A percentile compares a stretch with the other conserved stretches of the same genome.
Conservation (phyloP, 2,888 invertebrate genomes). For the Spicauda simplicius region DNA sequence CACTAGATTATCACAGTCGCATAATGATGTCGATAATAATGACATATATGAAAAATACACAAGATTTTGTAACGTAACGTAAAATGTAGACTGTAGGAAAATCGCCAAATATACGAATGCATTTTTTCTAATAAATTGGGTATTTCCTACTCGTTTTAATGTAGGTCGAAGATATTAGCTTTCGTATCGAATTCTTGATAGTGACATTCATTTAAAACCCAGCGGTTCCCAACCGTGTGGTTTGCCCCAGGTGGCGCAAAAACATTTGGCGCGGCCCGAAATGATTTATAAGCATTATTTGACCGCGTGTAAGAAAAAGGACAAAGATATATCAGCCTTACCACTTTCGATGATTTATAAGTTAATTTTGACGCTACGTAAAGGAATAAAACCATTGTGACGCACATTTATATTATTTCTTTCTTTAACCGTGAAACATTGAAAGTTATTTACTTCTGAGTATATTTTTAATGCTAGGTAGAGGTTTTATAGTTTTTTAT, state of each 20-base stretch:
- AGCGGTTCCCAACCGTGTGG: slow-evolving; percentile 11
- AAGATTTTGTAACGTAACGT: no score
- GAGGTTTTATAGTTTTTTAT: no score
- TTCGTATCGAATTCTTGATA: slow-evolving; percentile 11
- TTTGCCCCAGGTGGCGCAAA: slow-evolving; percentile 15
- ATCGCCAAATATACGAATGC: no score
- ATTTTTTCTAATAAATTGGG: no score
- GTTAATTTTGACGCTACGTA: slow-evolving; percentile 9
- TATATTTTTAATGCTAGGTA: no score
- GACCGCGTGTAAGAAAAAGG: slow-evolving; percentile 10
- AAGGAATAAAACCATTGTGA: neutral
- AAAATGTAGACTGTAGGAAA: no score
- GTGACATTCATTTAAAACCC: slow-evolving; percentile 22
- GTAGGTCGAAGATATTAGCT: slow-evolving; percentile 5
- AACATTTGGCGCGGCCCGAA: slow-evolving; percentile 18
- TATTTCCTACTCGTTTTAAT: no score
- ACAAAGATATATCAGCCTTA: slow-evolving; percentile 11
- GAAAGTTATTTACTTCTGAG: no score
- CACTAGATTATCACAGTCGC: no score
- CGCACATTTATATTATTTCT: neutral
- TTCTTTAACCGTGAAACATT: neutral
- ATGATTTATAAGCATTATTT: slow-evolving; percentile 29
- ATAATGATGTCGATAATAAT: no score
- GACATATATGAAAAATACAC: no score
- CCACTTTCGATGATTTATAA: slow-evolving; percentile 24